phyloP scores from a whole-genome alignment of 53 echinoderm and acorn worm species.

The Astropecten irregularis region DNA sequence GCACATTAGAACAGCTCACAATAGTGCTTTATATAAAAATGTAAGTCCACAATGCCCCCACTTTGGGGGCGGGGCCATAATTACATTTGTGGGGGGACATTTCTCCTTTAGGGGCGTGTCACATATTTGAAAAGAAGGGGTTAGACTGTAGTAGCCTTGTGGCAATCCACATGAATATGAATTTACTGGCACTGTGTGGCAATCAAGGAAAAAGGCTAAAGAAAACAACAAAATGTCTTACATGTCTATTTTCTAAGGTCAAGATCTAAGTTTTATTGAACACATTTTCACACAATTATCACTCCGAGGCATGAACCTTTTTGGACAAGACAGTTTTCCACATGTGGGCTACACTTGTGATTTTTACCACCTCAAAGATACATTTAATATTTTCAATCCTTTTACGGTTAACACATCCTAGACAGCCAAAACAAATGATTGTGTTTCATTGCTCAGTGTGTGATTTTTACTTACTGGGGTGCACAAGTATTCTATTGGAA shows the following conservation, averaged over 20 bases:
- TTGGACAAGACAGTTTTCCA: neutral
- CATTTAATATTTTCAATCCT: no score
- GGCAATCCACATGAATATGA: neutral
- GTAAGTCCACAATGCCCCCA: no score
- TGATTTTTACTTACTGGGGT: neutral
- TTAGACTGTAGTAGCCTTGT: neutral
- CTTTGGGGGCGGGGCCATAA: constrained; percentile 16
- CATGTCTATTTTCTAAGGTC: neutral
- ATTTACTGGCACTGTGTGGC: no score
- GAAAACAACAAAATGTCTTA: neutral
- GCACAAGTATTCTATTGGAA: neutral
- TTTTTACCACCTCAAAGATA: neutral
- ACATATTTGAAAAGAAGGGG: neutral
- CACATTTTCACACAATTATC: neutral
- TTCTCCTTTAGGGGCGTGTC: no score
- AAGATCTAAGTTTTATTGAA: neutral
- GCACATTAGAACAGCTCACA: no score
- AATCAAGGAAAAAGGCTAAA: neutral
- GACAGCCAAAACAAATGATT: neutral
- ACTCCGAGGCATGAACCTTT: neutral
- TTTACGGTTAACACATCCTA: neutral
- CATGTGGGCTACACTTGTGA: neutral
- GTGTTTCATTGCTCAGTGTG: neutral
- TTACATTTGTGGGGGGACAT: neutral
- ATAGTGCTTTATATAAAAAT: no score